Evolutionary conservation across 2,113 vertebrate genomes (phyloP), one percentile per base, ranked within the genome.

Genomic region (Vulpes lagopus): DNA sequence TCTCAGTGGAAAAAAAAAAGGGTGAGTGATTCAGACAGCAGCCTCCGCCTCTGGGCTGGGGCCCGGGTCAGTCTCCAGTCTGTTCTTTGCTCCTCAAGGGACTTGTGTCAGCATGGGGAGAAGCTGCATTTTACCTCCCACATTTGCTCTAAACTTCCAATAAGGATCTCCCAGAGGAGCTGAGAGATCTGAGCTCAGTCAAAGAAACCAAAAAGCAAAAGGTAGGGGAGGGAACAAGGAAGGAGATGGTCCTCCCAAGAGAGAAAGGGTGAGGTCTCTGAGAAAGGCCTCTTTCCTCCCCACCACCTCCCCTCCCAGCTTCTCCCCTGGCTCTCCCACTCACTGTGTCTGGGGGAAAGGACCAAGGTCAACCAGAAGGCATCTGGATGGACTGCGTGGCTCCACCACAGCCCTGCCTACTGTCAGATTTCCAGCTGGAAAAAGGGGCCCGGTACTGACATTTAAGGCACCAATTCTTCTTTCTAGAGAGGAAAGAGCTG

Each of bases 1-100:
- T 98, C 96, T 98, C 96, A 92, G 83, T 90, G 95, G 95, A 94
- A 97, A 94, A 97, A 97, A 97, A 93, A 96, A 97, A 97, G 96
- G 90, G 94, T 85, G 90, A 80, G 95, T 97, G 95, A 97, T 85
- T 92, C 90, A 95, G 96, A 96, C 86, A 64, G 69, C 94, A 91
- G 92, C 96, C 96, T 96, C 92, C 59, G 30, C 96, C 96, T 92
- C 79, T 87, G 91, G 94, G 96, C 86, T 89, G 94, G 82, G 84
- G 89, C 93, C 92, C 53, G 53, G 95, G 95, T 94, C 93, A 81
- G 91, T 59, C 89, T 95, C 79, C 35, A 92, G 78, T 92, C 83
- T 89, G 74, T 27, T 67, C 94, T 96, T 82, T 83, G 32, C 89
- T 95, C 71, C 84, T 96, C 49, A 6, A 73, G 95, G 93, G 92